Base-by-base conservation (phyloP, 2,113 vertebrate species). In the Syrmaticus mikado region DNA sequence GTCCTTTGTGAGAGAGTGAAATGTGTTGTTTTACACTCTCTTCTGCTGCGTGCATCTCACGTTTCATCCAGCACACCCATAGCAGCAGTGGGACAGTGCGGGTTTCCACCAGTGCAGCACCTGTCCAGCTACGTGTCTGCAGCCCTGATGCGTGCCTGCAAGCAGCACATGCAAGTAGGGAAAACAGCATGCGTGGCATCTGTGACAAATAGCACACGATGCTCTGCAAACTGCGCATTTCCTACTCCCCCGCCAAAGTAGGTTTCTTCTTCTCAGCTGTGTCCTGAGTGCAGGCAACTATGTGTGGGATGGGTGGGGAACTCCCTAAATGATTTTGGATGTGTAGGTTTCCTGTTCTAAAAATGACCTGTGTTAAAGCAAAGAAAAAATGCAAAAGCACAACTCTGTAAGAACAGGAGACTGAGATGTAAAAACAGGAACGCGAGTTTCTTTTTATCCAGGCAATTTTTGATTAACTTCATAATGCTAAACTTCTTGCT, bases 401-500 rank as follows among this genome's bases (percentile, higher is more conserved):
- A 52, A 68, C 8, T 58, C n/a, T 36, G 24, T 73, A 68, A 85
- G 46, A 87, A 60, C 2, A 19, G 67, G 21, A 83, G 27, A 57
- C 34, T 38, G 50, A 93, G 40, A 94, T 77, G 40, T 82, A 64
- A 91, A 71, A 78, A 19, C 28, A 92, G 52, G 74, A 84, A 70
- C 52, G 22, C 48, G 11, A 78, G 46, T 41, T 73, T 74, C 67
- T 78, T 92, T 82, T 84, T 78, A 92, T 86, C 36, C 65, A 95
- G 86, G 93, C 88, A 95, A 94, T 22, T 78, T 72, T 87, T 90
- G 90, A 92, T 93, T 77, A 86, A 80, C 82, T 96, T 92, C 86
- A 94, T 82, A 92, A 96, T 94, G 94, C 83, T 94, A 94, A 95
- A 90, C 57, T 86, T 95, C 87, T 85, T 61, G 43, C 91, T 92